Evolutionary conservation across 1,140 invertebrate genomes (phyloP), one percentile per base, ranked within the genome.

Genomic region (Phymastichus coffea): DNA sequence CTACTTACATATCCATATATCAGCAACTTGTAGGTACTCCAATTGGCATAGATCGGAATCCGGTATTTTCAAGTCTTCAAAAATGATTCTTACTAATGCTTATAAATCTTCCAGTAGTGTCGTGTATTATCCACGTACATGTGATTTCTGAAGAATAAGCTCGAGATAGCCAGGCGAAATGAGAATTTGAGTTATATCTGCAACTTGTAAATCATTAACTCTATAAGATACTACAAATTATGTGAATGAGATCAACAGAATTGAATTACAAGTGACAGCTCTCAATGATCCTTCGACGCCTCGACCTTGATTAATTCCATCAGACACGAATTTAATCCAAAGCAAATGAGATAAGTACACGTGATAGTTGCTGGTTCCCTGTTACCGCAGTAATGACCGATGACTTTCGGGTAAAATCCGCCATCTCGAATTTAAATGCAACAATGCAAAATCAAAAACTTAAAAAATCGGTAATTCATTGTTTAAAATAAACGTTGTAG

Each of bases 311-410:
- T 73, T 55, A 38, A 69, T 72, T 0, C 78, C 79, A 68, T 90
- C 86, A 12, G 85, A 86, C 14, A 81, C 79, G 25, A 92, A 83
- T 67, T 82, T 80, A 41, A 92, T 69, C 72, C 83, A 86, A 38
- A 90, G 67, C 3, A 76, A 65, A 66, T 87, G 85, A 4, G 70
- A 64, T 0, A 87, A 81, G 1, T 86, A 84, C 1, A 69, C 61
- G 10, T n/a, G n/a, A 89, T 51, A 9, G 75, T 61, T 23, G 72
- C 66, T 4, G 86, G 88, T n/a, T 77, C 48, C n/a, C 63, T 72
- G 37, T 81, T 81, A 1, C 88, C 88, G 70, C 91, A 93, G 63
- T 86, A 87, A 49, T 66, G 80, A 1, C 84, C 85, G 10, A 93
- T 85, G 12, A 83, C 48, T 41, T 86, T 79, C 41, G 84, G 80